Percentiles rank a stretch among this genome's conserved stretches.
These are phyloP conservation scores for Diorhabda sublineata DNA, from an alignment of 1,140 invertebrate species.

Conservation along the genomic window DNA sequence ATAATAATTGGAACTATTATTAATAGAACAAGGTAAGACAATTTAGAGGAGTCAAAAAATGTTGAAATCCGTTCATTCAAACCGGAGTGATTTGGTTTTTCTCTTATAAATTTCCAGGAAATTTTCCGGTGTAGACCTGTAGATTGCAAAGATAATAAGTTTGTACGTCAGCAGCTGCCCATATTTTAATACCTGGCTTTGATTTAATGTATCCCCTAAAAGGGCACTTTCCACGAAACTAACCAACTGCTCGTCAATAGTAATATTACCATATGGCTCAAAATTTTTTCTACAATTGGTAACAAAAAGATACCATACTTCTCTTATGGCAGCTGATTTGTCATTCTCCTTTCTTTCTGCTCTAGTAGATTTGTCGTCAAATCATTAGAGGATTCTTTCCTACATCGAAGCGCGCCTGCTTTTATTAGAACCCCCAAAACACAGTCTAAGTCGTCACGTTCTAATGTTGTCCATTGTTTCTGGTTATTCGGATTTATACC, in stretches of 20 bases:
- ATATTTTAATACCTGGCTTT: slow-evolving; percentile 24
- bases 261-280: slow-evolving; percentile 29
- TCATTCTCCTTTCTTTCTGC: slow-evolving; percentile 12
- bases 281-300: slow-evolving; percentile 35
- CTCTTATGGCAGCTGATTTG: slow-evolving; percentile 30
- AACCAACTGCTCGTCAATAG: slow-evolving; percentile 25
- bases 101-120: neutral
- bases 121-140: slow-evolving; percentile 23
- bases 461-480: slow-evolving; percentile 15
- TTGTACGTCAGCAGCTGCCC: slow-evolving; percentile 18
- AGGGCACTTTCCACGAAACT: slow-evolving; percentile 22
- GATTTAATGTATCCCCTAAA: slow-evolving; percentile 20
- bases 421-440: slow-evolving; percentile 16
- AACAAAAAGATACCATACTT: slow-evolving; percentile 40
- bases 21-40: no score
- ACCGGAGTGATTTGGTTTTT: slow-evolving; percentile 14
- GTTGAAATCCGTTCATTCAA: no score
- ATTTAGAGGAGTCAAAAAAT: no score
- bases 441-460: slow-evolving; percentile 22
- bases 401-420: slow-evolving; percentile 24
- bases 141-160: slow-evolving; percentile 24
- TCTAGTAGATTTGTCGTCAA: slow-evolving; percentile 23
- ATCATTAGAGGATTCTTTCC: slow-evolving; percentile 22
- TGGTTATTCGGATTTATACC: slow-evolving; percentile 16
- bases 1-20: no score